Evolutionary conservation across 2,888 invertebrate species (phyloP).

Genomic region (Molorchus minor): DNA sequence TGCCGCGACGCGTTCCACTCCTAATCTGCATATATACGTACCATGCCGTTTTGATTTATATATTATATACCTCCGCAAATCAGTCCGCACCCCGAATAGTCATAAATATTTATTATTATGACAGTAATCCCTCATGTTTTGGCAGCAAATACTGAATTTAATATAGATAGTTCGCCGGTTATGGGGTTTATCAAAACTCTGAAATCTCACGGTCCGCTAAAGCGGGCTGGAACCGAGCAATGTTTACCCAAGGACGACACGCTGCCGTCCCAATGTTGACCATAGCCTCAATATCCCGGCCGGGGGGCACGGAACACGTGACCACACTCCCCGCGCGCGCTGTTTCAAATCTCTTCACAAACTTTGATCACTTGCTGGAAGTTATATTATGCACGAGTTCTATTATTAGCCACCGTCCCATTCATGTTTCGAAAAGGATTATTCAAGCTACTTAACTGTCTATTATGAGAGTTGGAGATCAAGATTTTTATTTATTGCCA

Average conservation of each 20-base stretch:
- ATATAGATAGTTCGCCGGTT: constrained; percentile 31
- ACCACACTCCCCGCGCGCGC: constrained; percentile 30
- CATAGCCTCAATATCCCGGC: constrained; percentile 37
- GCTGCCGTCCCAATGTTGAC: constrained; percentile 40
- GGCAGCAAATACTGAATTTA: constrained; percentile 43
- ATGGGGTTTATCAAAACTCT: constrained; percentile 34
- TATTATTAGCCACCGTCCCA: constrained; percentile 18
- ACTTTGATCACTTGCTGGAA: constrained; percentile 38
- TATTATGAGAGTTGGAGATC: constrained; percentile 35
- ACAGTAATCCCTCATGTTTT: constrained; percentile 44
- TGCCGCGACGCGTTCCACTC: too few species aligned
- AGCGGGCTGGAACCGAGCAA: constrained; percentile 45
- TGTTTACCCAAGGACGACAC: constrained; percentile 51
- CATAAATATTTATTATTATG: constrained; percentile 39
- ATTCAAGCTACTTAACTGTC: constrained; percentile 38
- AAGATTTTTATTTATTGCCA: constrained; percentile 33
- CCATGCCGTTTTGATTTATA: not conserved
- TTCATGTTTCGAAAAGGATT: constrained; percentile 27
- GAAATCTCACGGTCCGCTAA: constrained; percentile 46
- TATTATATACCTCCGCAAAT: constrained; percentile 9
- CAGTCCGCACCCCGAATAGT: constrained; percentile 6
- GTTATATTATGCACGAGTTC: constrained; percentile 29
- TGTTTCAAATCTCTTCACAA: constrained; percentile 37
- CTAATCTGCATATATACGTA: too few species aligned
- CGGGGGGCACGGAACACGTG: constrained; percentile 40